Evolutionary conservation across 2,797 vertebrate species (phyloP).

Genomic region (Helicolenus hilgendorfi): DNA sequence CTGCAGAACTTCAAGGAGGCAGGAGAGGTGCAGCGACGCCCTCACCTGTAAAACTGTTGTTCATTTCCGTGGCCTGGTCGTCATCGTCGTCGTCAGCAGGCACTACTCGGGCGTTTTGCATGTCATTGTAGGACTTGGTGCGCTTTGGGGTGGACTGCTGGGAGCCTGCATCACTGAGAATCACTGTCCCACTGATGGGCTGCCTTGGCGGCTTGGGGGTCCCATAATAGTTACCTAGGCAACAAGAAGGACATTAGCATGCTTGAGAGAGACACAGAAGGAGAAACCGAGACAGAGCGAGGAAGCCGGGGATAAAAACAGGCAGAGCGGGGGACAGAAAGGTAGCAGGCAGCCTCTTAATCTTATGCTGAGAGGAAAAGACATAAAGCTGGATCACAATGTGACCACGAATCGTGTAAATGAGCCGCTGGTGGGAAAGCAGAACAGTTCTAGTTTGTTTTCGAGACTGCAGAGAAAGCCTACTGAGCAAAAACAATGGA

Average conservation of each 20-base stretch:
- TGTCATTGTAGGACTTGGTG: constrained; percentile 99
- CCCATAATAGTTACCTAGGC: constrained; percentile 99
- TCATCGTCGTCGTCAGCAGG: constrained; percentile 93
- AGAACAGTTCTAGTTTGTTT: constrained; percentile 22
- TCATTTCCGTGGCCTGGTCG: constrained; percentile 98
- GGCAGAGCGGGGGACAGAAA: constrained; percentile 36
- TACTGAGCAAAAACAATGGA: constrained; percentile 82
- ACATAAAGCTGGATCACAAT: constrained; percentile 51
- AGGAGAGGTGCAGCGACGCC: constrained; percentile 6
- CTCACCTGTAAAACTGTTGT: constrained; percentile 99
- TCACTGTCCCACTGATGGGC: constrained; percentile 97
- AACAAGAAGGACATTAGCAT: constrained; percentile 95
- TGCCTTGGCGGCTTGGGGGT: constrained; percentile 98
- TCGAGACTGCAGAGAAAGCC: constrained; percentile 57
- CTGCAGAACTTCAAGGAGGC: constrained; percentile 30
- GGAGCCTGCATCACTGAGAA: constrained; percentile 95
- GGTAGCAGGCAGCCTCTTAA: constrained; percentile 40
- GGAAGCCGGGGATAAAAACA: constrained; percentile 60
- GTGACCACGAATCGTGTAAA: constrained; percentile 51
- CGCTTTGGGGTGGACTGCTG: constrained; percentile 96
- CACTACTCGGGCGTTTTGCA: constrained; percentile 99
- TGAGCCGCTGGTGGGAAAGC: constrained; percentile 55
- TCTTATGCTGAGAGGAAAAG: constrained; percentile 45
- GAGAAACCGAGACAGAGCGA: constrained; percentile 50
- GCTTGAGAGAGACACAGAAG: constrained; percentile 86